Evolutionary conservation across 2,888 invertebrate genomes (phyloP).

Genomic region (Plagodis pulveraria): DNA sequence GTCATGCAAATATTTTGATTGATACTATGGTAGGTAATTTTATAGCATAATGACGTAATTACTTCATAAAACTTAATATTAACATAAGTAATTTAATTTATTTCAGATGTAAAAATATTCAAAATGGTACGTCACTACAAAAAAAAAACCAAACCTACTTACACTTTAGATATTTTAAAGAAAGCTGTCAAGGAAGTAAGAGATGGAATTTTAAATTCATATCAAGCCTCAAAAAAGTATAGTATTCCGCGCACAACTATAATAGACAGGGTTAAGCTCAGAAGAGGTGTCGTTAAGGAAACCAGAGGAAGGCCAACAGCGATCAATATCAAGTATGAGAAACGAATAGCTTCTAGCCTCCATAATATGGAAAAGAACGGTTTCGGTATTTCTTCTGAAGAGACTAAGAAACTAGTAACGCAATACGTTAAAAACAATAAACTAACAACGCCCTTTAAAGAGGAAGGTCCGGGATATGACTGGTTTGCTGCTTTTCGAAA

Average conservation of each 20-base stretch:
- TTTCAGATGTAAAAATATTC: no score
- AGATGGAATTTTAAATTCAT: conserved; percentile 25
- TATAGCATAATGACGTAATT: no score
- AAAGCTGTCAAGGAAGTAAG: conserved; percentile 25
- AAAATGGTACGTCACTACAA: conserved; percentile 18
- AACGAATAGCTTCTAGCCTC: conserved; percentile 22
- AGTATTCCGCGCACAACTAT: conserved; percentile 30
- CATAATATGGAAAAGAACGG: conserved; percentile 31
- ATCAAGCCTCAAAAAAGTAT: conserved; percentile 33
- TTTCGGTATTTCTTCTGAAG: conserved; percentile 28
- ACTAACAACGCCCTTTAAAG: conserved; percentile 23
- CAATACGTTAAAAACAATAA: conserved; percentile 9
- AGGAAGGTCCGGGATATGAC: conserved; percentile 30
- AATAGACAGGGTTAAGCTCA: conserved; percentile 27
- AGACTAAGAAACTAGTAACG: conserved; percentile 13
- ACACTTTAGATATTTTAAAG: conserved; percentile 23
- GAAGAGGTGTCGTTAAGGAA: conserved; percentile 31
- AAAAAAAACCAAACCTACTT: conserved; percentile 3
- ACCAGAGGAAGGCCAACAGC: conserved; percentile 21
- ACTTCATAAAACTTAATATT: no score
- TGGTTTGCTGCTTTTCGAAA: conserved; percentile 26
- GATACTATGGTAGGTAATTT: no score
- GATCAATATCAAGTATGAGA: conserved; percentile 21
- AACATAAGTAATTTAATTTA: no score
- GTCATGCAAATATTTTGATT: no score